Base-by-base conservation (phyloP, 2,888 invertebrate genomes). In the Drosophila infuscata region DNA sequence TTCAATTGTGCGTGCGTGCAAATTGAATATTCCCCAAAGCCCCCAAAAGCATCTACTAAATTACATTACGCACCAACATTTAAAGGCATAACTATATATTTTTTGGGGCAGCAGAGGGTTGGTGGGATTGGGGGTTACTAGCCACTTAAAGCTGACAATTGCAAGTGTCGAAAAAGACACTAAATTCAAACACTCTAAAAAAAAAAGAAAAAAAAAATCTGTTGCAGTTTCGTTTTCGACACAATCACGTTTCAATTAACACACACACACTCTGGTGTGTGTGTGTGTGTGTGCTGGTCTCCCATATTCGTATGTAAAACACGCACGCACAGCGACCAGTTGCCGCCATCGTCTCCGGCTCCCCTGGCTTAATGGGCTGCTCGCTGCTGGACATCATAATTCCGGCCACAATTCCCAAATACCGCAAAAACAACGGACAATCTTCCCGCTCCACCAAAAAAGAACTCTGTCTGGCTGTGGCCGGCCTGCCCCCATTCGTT, bases 1-100 rank as follows among this genome's bases (percentile, higher is more conserved):
- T 92, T 92, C 91, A 91, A 91, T 92, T 91, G 88, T 86, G 82
- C 75, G 82, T 91, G 89, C 89, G 91, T 92, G 92, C 84, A 92
- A 92, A 91, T 91, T 91, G 83, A 92, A 92, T 91, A 92, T 91
- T 91, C 88, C 83, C 91, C 81, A 88, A 76, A 67, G 82, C 88
- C 84, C 82, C 82, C 82, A 84, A 81, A 74, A 88, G 85, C 90
- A 90, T 90, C 81, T 90, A 83, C 83, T 80, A 84, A 91, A 91
- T 91, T 91, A 82, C 86, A 83, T 90, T 81, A 70, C 63, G 70
- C 82, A 71, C 59, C 59, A 62, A 52, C 83, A 88, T 88, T 90
- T 90, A 83, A 89, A 76, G 67, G 67, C 70, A 52, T 33, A 70
- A 77, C 70, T 70, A 71, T 75, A 57, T 62, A 49, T 46, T 43